Conservation (phyloP, 2,113 vertebrate species). For the Haemorhous mexicanus region DNA sequence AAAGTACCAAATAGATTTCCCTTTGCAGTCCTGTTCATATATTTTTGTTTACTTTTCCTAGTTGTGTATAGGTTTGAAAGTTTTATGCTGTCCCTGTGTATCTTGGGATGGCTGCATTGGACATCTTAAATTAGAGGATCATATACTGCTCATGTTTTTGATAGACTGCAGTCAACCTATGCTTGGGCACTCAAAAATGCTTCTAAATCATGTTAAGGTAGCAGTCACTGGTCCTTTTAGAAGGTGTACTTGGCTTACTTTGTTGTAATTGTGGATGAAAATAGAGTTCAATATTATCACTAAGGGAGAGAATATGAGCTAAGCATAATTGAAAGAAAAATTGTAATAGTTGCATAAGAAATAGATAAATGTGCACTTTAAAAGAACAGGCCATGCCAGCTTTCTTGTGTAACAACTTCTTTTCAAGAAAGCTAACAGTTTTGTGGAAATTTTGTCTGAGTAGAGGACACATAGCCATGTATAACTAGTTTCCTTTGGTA, state of each 20-base stretch:
- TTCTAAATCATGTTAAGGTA: background rate
- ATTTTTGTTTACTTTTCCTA: background rate
- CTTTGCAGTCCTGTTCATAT: background rate
- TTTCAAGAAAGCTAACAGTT: background rate
- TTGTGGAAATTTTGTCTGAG: background rate
- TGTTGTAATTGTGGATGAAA: background rate
- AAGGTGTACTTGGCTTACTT: background rate
- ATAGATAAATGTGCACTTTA: background rate
- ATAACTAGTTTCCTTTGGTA: background rate
- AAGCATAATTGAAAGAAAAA: background rate
- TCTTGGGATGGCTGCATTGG: background rate
- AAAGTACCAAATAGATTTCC: background rate
- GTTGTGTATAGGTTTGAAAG: background rate
- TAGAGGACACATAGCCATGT: background rate
- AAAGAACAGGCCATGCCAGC: background rate
- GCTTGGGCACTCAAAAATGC: background rate
- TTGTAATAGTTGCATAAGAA: background rate
- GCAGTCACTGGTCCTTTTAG: background rate
- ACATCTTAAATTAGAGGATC: background rate
- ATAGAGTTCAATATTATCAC: background rate
- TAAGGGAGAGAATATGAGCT: background rate
- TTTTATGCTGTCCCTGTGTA: background rate
- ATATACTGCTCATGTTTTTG: background rate
- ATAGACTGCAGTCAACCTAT: background rate
- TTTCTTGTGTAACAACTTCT: background rate